phyloP scores from a whole-genome alignment of 2,113 vertebrate genomes.

The Eulemur rufifrons region DNA sequence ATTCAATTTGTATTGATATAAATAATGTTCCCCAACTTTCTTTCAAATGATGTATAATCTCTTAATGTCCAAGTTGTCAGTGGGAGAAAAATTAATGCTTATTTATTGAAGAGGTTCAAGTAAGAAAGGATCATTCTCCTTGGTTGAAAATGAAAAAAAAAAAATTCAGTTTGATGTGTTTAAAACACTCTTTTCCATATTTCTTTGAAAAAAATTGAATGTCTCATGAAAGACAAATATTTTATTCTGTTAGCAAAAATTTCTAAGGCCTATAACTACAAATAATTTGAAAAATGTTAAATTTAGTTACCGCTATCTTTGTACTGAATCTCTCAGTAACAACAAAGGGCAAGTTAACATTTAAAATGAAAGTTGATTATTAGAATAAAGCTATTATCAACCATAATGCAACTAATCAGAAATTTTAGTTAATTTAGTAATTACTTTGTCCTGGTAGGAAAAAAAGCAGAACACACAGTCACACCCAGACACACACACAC shows the following conservation, averaged over 20 bases:
- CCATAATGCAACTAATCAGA: background rate
- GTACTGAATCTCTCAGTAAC: background rate
- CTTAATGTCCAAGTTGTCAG: slow-evolving; percentile 26
- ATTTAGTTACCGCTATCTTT: background rate
- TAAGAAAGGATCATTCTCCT: background rate
- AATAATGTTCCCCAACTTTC: slow-evolving; percentile 40
- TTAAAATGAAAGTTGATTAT: background rate
- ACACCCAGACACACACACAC: background rate
- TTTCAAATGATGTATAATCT: slow-evolving; percentile 7
- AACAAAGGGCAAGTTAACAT: background rate
- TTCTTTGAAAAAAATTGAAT: slow-evolving; percentile 51
- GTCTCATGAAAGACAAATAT: slow-evolving; percentile 25
- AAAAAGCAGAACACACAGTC: background rate
- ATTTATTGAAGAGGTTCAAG: slow-evolving; percentile 50
- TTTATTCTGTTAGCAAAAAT: background rate
- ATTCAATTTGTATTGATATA: slow-evolving; percentile 55
- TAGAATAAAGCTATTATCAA: background rate
- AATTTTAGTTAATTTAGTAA: slow-evolving; percentile 11
- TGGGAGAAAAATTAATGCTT: slow-evolving; percentile 49
- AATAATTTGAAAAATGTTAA: slow-evolving; percentile 16
- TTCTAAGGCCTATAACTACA: background rate
- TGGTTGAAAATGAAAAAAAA: background rate
- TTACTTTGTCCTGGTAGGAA: background rate
- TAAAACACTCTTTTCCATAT: slow-evolving; percentile 1
- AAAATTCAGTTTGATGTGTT: background rate